Base-by-base conservation (phyloP, 2,113 vertebrate species). In the Rhinolophus sinicus region DNA sequence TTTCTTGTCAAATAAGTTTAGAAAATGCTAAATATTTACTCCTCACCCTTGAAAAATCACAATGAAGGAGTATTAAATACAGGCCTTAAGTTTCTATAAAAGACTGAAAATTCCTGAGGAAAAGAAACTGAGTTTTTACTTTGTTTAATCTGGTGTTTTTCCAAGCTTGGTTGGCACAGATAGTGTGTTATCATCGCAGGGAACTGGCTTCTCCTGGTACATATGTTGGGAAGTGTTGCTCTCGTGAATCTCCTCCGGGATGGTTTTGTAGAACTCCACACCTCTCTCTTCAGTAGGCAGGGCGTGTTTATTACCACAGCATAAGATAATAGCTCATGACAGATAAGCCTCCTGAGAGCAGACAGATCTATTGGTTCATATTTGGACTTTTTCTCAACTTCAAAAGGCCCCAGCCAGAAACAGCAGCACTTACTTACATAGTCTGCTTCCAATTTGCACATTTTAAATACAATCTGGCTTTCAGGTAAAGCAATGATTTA, bases 391-490 rank as follows among this genome's bases (percentile, higher is more conserved):
- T 95, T 38, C 64, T n/a, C 47, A 33, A 78, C 95, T 97, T 97
- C 95, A 90, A 92, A 97, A 86, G 90, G 65, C 65, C 56, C 35
- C 44, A 83, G 40, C 14, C 16, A 0, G 26, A 50, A 87, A 60
- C 65, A 62, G 81, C 86, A 70, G 72, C 65, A 56, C 26, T 81
- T 64, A 44, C 40, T 81, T 64, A 44, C 47, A 75, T 87, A 93
- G 75, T 93, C 96, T 97, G 97, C 84, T 97, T 97, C 90, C 93
- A 96, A 96, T 97, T 93, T 94, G 70, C 80, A 93, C 92, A 13
- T 96, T 86, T 56, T 94, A 85, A 97, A 95, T 77, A 77, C 87
- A 94, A 90, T 85, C 96, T 95, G 92, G 87, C 54, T 88, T 91
- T 91, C 93, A 96, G 97, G 97, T 97, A 97, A 94, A 47, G 21